Conservation (phyloP, 1,140 invertebrate genomes). For the Drosophila arizonae region DNA sequence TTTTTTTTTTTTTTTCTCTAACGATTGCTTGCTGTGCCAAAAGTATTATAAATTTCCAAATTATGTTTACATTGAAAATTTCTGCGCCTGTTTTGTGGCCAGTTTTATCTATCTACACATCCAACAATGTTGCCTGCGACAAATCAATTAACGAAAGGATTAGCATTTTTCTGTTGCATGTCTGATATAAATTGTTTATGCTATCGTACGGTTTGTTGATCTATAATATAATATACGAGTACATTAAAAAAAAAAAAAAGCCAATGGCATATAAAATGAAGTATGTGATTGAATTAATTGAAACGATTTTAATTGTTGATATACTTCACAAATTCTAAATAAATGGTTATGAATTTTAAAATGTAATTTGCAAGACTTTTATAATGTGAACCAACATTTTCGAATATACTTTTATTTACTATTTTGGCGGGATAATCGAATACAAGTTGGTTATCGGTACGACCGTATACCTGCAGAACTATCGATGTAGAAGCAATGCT, state of each 20-base stretch:
- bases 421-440: neutral
- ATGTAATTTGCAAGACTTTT: neutral
- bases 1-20: neutral
- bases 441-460: neutral
- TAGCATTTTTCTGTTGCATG: slow-evolving; percentile 2
- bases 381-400: too few relatives aligned
- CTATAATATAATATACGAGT: slow-evolving; percentile 6
- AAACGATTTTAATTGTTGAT: slow-evolving; percentile 33
- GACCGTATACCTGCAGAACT: neutral
- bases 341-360: slow-evolving; percentile 30
- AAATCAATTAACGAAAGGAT: slow-evolving; percentile 1
- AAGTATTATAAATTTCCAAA: slow-evolving; percentile 2
- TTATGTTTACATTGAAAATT: neutral
- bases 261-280: slow-evolving; percentile 11
- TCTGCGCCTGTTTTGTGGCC: neutral
- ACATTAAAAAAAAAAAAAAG: neutral
- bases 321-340: slow-evolving; percentile 28
- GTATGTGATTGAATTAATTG: slow-evolving; percentile 2
- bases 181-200: slow-evolving; percentile 14
- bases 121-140: neutral
- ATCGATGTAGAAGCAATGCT: slow-evolving; percentile 1
- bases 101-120: slow-evolving; percentile 3
- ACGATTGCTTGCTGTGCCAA: too few relatives aligned
- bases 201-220: neutral
- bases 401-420: too few relatives aligned